phyloP scores from a whole-genome alignment of 2,797 vertebrate species.

The Nannoperca obscura region DNA sequence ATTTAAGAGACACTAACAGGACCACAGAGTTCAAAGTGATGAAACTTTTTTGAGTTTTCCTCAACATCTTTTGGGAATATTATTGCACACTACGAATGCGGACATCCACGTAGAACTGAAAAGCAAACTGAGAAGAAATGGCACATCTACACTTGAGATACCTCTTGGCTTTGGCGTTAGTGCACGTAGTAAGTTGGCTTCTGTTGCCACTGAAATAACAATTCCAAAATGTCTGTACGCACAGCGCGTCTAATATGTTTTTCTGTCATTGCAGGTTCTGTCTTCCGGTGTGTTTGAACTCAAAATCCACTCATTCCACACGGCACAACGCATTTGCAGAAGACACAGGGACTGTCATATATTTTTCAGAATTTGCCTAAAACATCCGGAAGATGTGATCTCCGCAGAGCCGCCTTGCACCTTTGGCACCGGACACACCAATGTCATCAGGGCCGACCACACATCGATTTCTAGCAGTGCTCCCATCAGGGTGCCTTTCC shows the following conservation, averaged over 20 bases:
- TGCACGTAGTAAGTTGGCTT: slow-evolving; percentile 79
- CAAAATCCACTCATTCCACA: slow-evolving; percentile 89
- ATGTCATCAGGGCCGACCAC: slow-evolving; percentile 83
- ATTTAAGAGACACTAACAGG: slow-evolving; percentile 7
- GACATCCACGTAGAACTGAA: slow-evolving; percentile 28
- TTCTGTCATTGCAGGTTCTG: slow-evolving; percentile 76
- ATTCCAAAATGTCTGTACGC: not conserved
- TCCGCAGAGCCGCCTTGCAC: slow-evolving; percentile 89
- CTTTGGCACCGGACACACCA: slow-evolving; percentile 88
- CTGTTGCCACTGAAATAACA: not conserved
- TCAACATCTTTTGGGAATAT: slow-evolving; percentile 39
- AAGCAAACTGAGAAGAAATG: slow-evolving; percentile 68
- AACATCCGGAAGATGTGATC: slow-evolving; percentile 88
- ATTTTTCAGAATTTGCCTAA: slow-evolving; percentile 91
- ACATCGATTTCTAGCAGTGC: slow-evolving; percentile 83
- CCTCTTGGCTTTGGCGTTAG: slow-evolving; percentile 71
- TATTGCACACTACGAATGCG: slow-evolving; percentile 51
- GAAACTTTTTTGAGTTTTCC: slow-evolving; percentile 38
- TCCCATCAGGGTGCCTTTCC: slow-evolving; percentile 88
- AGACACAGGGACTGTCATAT: slow-evolving; percentile 87
- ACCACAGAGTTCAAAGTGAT: slow-evolving; percentile 28
- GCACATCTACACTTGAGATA: slow-evolving; percentile 72
- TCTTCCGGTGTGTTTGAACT: slow-evolving; percentile 90
- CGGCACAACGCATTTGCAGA: slow-evolving; percentile 79
- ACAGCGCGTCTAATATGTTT: not conserved